Base-by-base conservation (phyloP, 2,113 vertebrate genomes). In the Platycercus adscitus region DNA sequence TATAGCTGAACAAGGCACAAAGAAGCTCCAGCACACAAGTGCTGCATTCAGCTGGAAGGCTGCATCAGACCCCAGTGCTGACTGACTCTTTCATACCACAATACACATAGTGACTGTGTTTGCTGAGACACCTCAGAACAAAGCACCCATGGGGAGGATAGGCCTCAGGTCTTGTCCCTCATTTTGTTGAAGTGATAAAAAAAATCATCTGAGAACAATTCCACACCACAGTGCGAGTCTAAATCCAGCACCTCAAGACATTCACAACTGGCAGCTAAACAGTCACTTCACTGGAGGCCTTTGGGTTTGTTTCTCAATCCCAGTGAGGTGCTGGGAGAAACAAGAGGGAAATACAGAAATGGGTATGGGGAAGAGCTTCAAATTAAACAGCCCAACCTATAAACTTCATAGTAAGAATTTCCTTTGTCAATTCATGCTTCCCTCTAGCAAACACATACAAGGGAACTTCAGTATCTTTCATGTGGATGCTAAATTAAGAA, bases 1-100 rank as follows among this genome's bases (percentile, higher is more conserved):
- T 71, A 29, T 10, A 37, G 77, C 73, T 24, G 35, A 79, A 84
- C 84, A 89, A 87, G 84, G 94, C 94, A 96, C 95, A 95, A 81
- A 93, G 93, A 26, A 29, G n/a, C 52, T n/a, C 69, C 81, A 64
- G 77, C 1, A 3, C 71, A 95, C 93, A 92, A 91, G 70, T 0
- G 0, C 52, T 10, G 63, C 91, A 85, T 89, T 95, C 84, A 96
- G 88, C 70, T 25, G 39, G 23, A 39, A 18, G 72, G 83, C 50
- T 39, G 70, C 69, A 43, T 17, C 10, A 2, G 17, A 33, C 50
- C 47, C 79, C 11, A 3, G 55, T 2, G 71, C 52, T 65, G 70
- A 56, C 47, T 35, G 19, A 58, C 47, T 47, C 87, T 63, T 91
- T 86, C 85, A 86, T 4, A 33, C 19, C 7, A 13, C 64, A 46